Percentiles rank a stretch among this genome's conserved stretches.
phyloP scores from a whole-genome alignment of 2,113 vertebrate genomes.

The Nycticorax nycticorax region DNA sequence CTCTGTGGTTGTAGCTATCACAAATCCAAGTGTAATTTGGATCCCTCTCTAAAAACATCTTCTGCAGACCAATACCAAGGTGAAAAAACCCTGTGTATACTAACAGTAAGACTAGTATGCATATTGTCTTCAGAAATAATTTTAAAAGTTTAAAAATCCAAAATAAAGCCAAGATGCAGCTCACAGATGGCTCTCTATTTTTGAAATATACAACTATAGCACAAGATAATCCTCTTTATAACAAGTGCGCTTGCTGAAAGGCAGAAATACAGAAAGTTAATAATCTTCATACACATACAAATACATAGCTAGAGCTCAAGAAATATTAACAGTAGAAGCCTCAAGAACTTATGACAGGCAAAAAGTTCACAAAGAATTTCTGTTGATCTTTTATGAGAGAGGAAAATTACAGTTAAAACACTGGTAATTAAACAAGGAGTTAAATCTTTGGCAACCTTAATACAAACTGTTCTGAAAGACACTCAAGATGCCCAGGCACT shows the following conservation, averaged over 20 bases:
- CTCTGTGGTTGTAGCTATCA: neutral
- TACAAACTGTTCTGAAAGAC: neutral
- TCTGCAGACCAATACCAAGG: neutral
- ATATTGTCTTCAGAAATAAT: neutral
- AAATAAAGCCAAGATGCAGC: neutral
- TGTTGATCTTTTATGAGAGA: neutral
- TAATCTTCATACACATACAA: neutral
- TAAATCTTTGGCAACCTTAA: neutral
- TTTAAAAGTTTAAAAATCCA: neutral
- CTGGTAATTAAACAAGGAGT: neutral
- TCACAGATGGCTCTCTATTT: neutral
- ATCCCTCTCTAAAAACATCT: neutral
- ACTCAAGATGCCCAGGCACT: neutral
- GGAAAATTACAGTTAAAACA: neutral
- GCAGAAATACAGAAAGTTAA: neutral
- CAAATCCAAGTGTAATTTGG: neutral
- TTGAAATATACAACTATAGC: neutral
- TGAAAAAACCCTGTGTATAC: neutral
- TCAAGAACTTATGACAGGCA: neutral
- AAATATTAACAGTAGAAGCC: neutral
- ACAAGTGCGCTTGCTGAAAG: neutral
- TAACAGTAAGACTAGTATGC: neutral
- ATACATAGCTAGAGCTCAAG: neutral
- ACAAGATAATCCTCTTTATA: neutral
- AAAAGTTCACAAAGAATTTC: neutral